Evolutionary conservation across 2,113 vertebrate species (phyloP).

Genomic region (Eptesicus fuscus): DNA sequence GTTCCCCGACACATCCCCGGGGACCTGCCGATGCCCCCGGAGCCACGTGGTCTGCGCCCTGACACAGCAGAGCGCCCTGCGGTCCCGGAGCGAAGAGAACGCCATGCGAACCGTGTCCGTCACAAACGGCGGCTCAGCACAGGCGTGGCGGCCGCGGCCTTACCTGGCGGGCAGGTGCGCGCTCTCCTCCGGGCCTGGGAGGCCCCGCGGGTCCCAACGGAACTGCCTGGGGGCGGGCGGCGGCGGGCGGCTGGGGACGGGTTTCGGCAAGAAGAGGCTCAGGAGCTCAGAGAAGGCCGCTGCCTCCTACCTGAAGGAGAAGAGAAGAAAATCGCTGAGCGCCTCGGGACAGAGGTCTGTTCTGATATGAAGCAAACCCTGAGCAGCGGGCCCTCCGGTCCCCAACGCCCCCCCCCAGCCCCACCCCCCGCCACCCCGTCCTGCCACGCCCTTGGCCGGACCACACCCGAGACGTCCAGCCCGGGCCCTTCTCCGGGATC

Average conservation of each 20-base stretch:
- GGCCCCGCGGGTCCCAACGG: neutral
- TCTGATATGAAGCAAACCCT: neutral
- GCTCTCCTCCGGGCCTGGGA: neutral
- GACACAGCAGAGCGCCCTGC: neutral
- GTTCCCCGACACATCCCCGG: accelerated
- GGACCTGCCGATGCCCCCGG: accelerated
- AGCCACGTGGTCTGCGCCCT: accelerated
- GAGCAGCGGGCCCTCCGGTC: too few relatives aligned
- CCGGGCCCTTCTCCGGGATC: too few relatives aligned
- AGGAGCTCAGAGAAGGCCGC: conserved; percentile 56
- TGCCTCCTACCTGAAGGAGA: conserved; percentile 74
- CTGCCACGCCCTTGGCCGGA: too few relatives aligned
- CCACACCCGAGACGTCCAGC: too few relatives aligned
- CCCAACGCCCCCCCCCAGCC: neutral
- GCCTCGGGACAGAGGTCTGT: neutral
- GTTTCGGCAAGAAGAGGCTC: neutral
- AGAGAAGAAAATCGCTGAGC: neutral
- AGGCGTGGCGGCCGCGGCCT: accelerated
- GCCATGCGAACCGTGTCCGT: neutral
- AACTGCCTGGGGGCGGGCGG: neutral
- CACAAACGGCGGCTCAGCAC: accelerated
- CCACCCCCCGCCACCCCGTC: too few relatives aligned
- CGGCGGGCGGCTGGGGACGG: neutral
- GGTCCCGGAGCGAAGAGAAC: accelerated
- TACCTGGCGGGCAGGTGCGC: conserved; percentile 65